Percentiles rank a stretch among this genome's conserved stretches.
Evolutionary conservation across 2,797 vertebrate species (phyloP).

Genomic region (Siniperca obscura): DNA sequence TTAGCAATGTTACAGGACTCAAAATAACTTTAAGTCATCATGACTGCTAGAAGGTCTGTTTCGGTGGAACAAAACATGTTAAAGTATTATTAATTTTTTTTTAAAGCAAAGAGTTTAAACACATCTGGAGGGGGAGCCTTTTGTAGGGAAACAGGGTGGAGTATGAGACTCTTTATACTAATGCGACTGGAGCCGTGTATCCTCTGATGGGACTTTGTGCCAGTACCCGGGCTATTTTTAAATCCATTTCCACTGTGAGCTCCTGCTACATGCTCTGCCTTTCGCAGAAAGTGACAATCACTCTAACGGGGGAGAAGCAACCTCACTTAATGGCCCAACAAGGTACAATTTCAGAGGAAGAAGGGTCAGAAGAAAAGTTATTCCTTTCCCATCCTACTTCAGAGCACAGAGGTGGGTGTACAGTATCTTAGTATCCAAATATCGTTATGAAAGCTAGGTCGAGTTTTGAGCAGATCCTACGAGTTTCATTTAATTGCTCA

Average conservation of each 20-base stretch:
- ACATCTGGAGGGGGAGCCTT: constrained; percentile 22
- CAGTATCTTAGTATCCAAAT: neutral
- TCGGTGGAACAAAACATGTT: neutral
- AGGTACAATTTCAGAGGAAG: constrained; percentile 24
- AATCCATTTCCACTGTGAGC: constrained; percentile 48
- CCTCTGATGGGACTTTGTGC: constrained; percentile 27
- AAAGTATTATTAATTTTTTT: constrained; percentile 18
- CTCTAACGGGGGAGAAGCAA: neutral
- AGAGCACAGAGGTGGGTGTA: neutral
- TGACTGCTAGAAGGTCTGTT: neutral
- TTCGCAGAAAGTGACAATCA: constrained; percentile 18
- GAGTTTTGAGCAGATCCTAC: constrained; percentile 8
- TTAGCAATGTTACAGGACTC: neutral
- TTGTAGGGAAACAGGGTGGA: constrained; percentile 6
- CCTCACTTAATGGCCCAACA: constrained; percentile 9
- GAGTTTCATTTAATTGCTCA: constrained; percentile 29
- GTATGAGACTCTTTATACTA: constrained; percentile 32
- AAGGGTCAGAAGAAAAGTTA: constrained; percentile 10
- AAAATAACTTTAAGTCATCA: too few relatives aligned
- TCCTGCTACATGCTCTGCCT: constrained; percentile 29
- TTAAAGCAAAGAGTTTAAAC: neutral
- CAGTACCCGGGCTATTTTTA: constrained; percentile 45
- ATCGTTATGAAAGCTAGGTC: constrained; percentile 1
- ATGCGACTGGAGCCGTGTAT: constrained; percentile 22
- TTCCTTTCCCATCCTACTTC: constrained; percentile 12